These are phyloP conservation scores for Drosophila takahashii DNA, from an alignment of 1,140 invertebrate species.

Conservation along the genomic window DNA sequence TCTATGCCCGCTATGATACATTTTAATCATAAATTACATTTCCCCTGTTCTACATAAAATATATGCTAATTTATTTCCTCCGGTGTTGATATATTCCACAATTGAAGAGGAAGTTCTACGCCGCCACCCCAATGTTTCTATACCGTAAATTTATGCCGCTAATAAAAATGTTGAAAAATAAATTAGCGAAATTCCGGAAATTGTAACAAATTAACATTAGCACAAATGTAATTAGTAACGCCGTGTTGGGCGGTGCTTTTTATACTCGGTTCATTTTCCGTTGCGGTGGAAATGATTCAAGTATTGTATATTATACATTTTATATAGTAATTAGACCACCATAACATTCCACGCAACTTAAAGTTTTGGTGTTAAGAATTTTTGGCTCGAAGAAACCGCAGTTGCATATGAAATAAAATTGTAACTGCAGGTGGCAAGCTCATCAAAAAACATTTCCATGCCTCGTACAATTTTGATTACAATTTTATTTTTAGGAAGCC, in stretches of 20 bases:
- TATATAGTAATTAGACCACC: conserved; percentile 20
- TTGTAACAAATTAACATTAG: conserved; percentile 82
- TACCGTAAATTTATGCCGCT: conserved; percentile 70
- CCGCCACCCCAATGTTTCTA: conserved; percentile 33
- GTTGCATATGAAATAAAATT: neutral
- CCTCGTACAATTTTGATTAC: conserved; percentile 22
- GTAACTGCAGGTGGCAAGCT: conserved; percentile 1
- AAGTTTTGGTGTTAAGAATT: neutral
- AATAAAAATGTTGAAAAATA: conserved; percentile 79
- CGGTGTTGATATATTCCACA: conserved; percentile 35
- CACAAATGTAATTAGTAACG: conserved; percentile 81
- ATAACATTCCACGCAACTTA: neutral
- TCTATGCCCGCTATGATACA: neutral
- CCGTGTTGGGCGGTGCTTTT: conserved; percentile 37
- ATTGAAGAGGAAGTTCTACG: conserved; percentile 61
- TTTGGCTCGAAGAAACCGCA: neutral
- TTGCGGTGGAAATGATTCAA: conserved; percentile 26
- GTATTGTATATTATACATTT: conserved; percentile 21
- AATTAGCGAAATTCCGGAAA: conserved; percentile 83
- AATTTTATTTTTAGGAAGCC: conserved; percentile 20
- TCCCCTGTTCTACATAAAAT: conserved; percentile 13
- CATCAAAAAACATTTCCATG: conserved; percentile 15
- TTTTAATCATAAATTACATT: conserved; percentile 1
- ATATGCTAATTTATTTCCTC: conserved; percentile 56
- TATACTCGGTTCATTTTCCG: conserved; percentile 15